Evolutionary conservation across 2,797 vertebrate genomes (phyloP).

Genomic region (Protonibea diacanthus): DNA sequence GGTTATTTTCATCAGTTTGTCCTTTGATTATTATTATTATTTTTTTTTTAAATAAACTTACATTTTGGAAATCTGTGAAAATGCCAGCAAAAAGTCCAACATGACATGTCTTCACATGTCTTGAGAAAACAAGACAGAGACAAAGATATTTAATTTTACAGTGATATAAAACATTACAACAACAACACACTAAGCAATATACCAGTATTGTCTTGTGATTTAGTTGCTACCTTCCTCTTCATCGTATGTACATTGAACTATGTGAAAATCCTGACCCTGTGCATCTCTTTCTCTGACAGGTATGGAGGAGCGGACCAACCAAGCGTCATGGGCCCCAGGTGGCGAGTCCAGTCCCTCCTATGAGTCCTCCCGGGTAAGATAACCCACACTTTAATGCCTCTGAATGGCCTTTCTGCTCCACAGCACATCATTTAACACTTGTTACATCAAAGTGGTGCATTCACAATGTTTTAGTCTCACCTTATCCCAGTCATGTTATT

Average conservation of each 20-base stretch:
- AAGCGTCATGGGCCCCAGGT: slow-evolving; percentile 93
- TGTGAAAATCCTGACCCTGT: slow-evolving; percentile 59
- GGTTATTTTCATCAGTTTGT: neutral
- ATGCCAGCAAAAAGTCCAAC: neutral
- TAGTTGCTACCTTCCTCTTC: too few species aligned
- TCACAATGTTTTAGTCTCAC: slow-evolving; percentile 61
- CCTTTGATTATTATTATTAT: neutral
- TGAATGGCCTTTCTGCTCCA: slow-evolving; percentile 74
- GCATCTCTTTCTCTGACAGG: slow-evolving; percentile 87
- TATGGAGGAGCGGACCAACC: slow-evolving; percentile 94
- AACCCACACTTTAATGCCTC: slow-evolving; percentile 60
- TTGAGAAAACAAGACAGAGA: neutral
- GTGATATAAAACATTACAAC: neutral
- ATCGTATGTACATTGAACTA: too few species aligned
- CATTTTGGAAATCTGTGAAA: neutral
- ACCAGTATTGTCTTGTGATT: too few species aligned
- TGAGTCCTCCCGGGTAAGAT: slow-evolving; percentile 96
- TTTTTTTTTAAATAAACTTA: too few species aligned
- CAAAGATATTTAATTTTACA: neutral
- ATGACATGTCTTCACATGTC: neutral
- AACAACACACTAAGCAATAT: too few species aligned
- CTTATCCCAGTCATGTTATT: slow-evolving; percentile 34
- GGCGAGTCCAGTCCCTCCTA: slow-evolving; percentile 95
- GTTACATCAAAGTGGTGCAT: slow-evolving; percentile 64
- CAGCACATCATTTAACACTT: slow-evolving; percentile 75